Base-by-base conservation (phyloP, 2,797 vertebrate genomes). In the Crenichthys baileyi region DNA sequence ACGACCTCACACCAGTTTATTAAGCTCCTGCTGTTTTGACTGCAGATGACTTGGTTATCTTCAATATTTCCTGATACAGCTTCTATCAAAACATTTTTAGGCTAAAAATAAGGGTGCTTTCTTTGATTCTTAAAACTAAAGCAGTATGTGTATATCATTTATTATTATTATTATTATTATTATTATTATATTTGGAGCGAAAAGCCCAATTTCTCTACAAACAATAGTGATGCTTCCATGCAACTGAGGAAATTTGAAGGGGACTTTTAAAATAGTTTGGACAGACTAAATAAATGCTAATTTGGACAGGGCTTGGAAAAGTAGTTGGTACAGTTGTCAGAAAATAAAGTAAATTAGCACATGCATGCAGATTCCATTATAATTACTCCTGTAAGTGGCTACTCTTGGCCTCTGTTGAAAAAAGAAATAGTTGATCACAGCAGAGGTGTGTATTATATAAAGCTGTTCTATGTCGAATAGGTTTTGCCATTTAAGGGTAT, bases 11-110 rank as follows among this genome's bases (percentile, higher is more conserved):
- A 72, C 16, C 22, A 24, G n/a, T 73, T 48, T 84, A 70, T 74
- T 82, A 53, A 73, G 75, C 74, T 74, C 68, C 51, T 70, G 55
- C 84, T 76, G 70, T 76, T 87, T 86, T 65, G 67, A 82, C 70
- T 82, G 65, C 9, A 72, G 16, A 70, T 56, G 16, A 70, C 50
- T 73, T 46, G n/a, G 55, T 6, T 20, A 0, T 80, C n/a, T 56
- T 22, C 58, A 20, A 16, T 26, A n/a, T 46, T 70, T 72, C 61
- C 60, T 29, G 48, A 82, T 81, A 70, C 36, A 72, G 63, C 63
- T 79, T 5, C 81, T 83, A 80, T 80, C n/a, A 46, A 80, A 84
- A 39, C 58, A 51, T 8, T 26, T 77, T 56, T 72, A 65, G 26
- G 3, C 31, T 55, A 46, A 60, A 80, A 81, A 78, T 58, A 20